phyloP scores from a whole-genome alignment of 2,113 vertebrate species.

The Zapus hudsonius region DNA sequence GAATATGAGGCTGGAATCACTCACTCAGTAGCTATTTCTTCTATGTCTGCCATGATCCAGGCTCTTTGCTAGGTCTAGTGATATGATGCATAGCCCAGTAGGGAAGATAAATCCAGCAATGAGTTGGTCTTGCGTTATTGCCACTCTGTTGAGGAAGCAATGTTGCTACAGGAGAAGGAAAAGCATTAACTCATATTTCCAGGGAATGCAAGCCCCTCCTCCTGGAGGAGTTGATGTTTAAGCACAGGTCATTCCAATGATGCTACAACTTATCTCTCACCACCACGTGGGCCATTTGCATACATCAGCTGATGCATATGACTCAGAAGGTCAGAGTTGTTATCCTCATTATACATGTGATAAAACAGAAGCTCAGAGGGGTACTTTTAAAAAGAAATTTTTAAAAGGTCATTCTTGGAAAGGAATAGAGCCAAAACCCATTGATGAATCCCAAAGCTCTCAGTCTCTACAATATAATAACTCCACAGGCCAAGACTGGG shows the following conservation, averaged over 20 bases:
- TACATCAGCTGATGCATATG: background rate
- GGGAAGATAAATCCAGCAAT: background rate
- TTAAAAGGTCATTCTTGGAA: background rate
- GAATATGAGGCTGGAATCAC: background rate
- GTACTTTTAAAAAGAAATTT: conserved; percentile 8
- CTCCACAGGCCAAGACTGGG: background rate
- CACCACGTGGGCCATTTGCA: background rate
- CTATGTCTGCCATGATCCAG: background rate
- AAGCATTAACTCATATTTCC: background rate
- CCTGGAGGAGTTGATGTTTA: background rate
- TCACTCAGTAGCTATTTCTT: background rate
- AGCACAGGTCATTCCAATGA: background rate
- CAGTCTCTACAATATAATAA: background rate
- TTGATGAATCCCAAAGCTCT: background rate
- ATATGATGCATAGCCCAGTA: background rate
- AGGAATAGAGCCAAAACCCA: background rate
- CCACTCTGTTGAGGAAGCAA: background rate
- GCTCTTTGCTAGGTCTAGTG: background rate
- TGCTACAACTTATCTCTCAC: background rate
- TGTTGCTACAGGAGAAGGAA: background rate
- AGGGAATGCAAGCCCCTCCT: background rate
- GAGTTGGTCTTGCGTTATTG: background rate
- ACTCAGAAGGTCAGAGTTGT: conserved; percentile 23
- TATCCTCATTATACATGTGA: conserved; percentile 20
- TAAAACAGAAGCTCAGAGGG: conserved; percentile 26